Base-by-base conservation (phyloP, 1,140 invertebrate genomes). In the Ceratina calcarata region DNA sequence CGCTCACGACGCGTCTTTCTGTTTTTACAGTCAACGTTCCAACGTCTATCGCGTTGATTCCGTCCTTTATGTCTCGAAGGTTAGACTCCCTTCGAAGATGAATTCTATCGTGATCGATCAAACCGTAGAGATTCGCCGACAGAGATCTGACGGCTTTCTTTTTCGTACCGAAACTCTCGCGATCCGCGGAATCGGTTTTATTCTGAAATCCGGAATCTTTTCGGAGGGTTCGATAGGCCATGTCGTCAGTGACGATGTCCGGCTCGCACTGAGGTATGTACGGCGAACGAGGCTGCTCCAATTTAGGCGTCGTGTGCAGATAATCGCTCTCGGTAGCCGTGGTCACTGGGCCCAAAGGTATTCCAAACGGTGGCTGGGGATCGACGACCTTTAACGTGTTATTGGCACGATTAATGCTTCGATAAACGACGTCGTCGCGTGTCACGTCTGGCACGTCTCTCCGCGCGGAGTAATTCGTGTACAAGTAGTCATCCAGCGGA, bases 361-460 rank as follows among this genome's bases (percentile, higher is more conserved):
- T 98, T 18, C 97, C 97, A 91, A 98, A 98, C 0, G 96, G 97
- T 32, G 97, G 97, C 88, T 98, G 97, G 10, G 96, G 96, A 74
- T 98, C 97, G 0, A 94, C 84, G 1, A 96, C 71, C 49, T 86
- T 78, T 0, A 83, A 91, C 18, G 94, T 94, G 88, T 95, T 95
- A 85, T 97, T 97, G 1, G 96, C 95, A 88, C 96, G 95, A 86
- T 95, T 95, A 69, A 97, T 95, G 84, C 95, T 97, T 81, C 97
- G 94, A 89, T 96, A 97, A 6, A 96, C 95, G 0, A 98, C 95
- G 91, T 98, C 97, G 90, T 98, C 97, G 15, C 95, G 92, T 6
- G 96, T 95, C 6, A 97, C 93, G 93, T 98, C 96, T 4, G 97
- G 97, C 89, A 97, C 96, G 70, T 95, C 93, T 0, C 94, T 91